phyloP scores from a whole-genome alignment of 2,113 vertebrate species.

The Piaya cayana region DNA sequence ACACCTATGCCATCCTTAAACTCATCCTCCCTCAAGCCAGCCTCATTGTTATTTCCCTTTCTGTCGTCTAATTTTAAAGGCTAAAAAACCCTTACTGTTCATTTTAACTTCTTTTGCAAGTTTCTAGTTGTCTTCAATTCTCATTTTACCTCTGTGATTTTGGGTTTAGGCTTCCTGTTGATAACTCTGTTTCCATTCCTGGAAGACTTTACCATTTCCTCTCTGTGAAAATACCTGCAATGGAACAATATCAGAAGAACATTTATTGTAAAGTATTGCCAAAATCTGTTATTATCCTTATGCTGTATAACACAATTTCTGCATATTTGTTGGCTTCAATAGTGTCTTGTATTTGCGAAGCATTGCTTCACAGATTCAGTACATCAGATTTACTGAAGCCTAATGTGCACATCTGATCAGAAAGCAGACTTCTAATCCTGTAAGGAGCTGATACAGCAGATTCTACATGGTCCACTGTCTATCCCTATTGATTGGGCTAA shows the following conservation, averaged over 20 bases:
- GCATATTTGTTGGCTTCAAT: background rate
- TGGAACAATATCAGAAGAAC: background rate
- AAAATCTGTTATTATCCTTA: background rate
- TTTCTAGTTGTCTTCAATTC: background rate
- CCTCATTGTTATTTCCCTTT: background rate
- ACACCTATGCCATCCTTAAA: background rate
- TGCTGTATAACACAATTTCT: background rate
- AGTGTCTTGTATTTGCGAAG: background rate
- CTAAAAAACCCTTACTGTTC: background rate
- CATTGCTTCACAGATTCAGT: background rate
- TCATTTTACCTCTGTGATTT: background rate
- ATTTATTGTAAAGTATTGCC: background rate
- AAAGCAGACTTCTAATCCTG: background rate
- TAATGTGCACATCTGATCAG: background rate
- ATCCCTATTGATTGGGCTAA: background rate
- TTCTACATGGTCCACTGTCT: background rate
- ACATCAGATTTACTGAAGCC: slow-evolving; percentile 11
- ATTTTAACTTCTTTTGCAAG: background rate
- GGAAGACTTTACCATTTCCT: background rate
- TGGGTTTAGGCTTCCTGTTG: background rate
- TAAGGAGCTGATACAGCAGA: background rate
- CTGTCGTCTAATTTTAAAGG: background rate
- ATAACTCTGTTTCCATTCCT: background rate
- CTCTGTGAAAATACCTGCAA: background rate
- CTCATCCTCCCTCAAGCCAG: background rate